Conservation (phyloP, 2,113 vertebrate genomes). For the Gasterosteus aculeatus region DNA sequence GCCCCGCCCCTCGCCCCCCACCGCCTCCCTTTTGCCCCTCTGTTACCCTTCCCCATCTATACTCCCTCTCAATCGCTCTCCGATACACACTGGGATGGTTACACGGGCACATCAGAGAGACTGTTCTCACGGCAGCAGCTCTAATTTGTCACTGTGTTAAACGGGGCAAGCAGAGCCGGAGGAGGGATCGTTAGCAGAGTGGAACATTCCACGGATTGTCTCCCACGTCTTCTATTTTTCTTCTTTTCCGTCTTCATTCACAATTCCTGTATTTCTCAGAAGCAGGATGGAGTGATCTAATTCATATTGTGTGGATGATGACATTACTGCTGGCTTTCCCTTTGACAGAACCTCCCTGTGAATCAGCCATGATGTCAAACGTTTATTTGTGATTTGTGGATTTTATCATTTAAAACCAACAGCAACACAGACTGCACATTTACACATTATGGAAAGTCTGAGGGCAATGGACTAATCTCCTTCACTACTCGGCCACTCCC, state of each 20-base stretch:
- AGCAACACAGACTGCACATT: conserved; percentile 9
- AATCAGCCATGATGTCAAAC: conserved; percentile 50
- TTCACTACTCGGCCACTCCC: conserved; percentile 58
- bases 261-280: conserved; percentile 27
- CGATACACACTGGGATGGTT: no score
- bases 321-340: conserved; percentile 38
- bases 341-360: conserved; percentile 36
- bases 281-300: conserved; percentile 19
- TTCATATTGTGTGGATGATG: conserved; percentile 36
- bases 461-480: conserved; percentile 58
- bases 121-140: conserved; percentile 48
- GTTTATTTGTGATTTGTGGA: conserved; percentile 58
- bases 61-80: conserved; percentile 43
- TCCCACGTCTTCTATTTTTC: conserved; percentile 28
- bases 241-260: conserved; percentile 37
- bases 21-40: conserved; percentile 34
- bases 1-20: conserved; percentile 49
- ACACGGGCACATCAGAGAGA: conserved; percentile 57
- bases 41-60: conserved; percentile 35
- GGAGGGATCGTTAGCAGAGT: conserved; percentile 47
- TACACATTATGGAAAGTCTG: conserved; percentile 37
- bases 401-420: conserved; percentile 48
- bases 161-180: conserved; percentile 56
- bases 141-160: conserved; percentile 69
- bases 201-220: conserved; percentile 39